Evolutionary conservation across 35 echinoderm and acorn worm species (phyloP), one percentile per base, ranked within the genome.

Genomic region (Chiridota heheva): DNA sequence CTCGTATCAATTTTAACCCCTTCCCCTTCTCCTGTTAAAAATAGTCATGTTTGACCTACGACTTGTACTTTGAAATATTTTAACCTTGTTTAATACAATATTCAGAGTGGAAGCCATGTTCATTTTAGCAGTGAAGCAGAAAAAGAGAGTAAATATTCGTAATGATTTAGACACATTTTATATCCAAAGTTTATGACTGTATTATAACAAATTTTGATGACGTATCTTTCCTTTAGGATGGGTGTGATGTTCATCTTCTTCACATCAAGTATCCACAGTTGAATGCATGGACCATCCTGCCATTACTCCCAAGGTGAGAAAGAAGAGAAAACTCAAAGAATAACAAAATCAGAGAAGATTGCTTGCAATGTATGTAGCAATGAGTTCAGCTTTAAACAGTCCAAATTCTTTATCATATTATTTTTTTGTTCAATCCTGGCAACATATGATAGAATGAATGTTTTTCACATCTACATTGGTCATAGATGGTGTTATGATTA

Each of bases 231-330:
- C 39, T 84, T 26, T 61, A 91, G 89, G 82, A 36, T 44, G 45
- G 43, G 18, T 62, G 82, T 68, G 72, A 59, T 57, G 84, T 93
- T 17, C 30, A 83, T 68, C 69, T 93, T 33, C 66, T 93, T 40
- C 84, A 83, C 84, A 58, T 82, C 17, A 74, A 82, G 48, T 93
- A 93, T 75, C 36, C 51, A 5, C 25, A 63, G 36, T 43, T 53
- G 44, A 87, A 87, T 22, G 67, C 84, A 8, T 96, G 92, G 92
- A 89, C 82, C 40, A 44, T 96, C 48, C 55, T 96, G 7, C 82
- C 92, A 47, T 26, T 86, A 18, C 64, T 96, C 34, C 86, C 92
- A 76, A 80, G 78, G 92, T 96, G 72, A 68, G 82, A 70, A 36
- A 32, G 15, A 29, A 70, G 40, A 66, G 17, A 12, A 7, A 36